phyloP scores from a whole-genome alignment of 2,797 vertebrate species.

The Xenopus petersii region DNA sequence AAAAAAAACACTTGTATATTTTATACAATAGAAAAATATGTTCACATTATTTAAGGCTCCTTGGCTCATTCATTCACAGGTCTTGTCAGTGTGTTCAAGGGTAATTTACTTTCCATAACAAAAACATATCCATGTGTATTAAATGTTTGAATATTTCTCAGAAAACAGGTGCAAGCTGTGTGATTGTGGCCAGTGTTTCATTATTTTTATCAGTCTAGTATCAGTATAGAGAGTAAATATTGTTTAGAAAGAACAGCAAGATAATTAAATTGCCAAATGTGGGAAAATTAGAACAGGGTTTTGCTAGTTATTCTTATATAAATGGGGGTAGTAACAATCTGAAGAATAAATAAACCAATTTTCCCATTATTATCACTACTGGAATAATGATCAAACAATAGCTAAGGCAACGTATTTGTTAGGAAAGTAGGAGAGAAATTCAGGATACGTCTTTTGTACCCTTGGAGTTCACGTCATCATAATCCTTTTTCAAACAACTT shows the following conservation, averaged over 20 bases:
- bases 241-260: background rate
- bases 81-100: background rate
- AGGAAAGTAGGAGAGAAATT: no score
- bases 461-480: no score
- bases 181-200: background rate
- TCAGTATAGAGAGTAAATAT: background rate
- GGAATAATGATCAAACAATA: background rate
- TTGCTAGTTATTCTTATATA: background rate
- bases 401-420: background rate
- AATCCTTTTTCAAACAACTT: no score
- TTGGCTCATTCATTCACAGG: slow-evolving; percentile 18
- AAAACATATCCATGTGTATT: slow-evolving; percentile 9
- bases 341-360: background rate
- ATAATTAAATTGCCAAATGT: background rate
- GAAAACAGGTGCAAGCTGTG: slow-evolving; percentile 7
- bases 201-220: background rate
- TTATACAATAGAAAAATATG: slow-evolving; percentile 17
- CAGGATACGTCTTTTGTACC: no score
- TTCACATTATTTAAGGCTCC: slow-evolving; percentile 4
- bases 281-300: background rate
- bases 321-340: background rate
- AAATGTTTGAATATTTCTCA: background rate
- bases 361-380: background rate
- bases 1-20: slow-evolving; percentile 12
- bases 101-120: background rate